These are phyloP conservation scores for Hetaerina titia DNA, from an alignment of 2,888 invertebrate species.

Conservation along the genomic window DNA sequence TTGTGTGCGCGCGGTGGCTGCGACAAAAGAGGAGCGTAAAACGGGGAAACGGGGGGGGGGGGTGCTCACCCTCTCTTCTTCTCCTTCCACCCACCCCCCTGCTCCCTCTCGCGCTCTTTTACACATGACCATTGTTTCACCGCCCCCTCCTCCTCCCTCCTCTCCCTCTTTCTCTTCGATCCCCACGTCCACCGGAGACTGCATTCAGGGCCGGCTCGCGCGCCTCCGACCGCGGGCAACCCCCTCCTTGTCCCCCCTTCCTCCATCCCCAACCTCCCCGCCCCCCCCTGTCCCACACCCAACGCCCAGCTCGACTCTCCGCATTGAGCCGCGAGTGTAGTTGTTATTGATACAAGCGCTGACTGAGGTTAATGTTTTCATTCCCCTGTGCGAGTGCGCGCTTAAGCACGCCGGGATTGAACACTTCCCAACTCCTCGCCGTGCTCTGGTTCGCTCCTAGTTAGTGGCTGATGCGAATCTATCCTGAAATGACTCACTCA, in stretches of 20 bases:
- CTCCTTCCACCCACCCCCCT: slow-evolving; percentile 5
- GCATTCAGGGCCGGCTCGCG: neutral
- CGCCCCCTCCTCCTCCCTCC: neutral
- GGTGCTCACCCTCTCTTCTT: neutral
- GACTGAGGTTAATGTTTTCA: slow-evolving; percentile 2
- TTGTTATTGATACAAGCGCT: neutral
- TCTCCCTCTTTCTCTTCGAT: slow-evolving; percentile 13
- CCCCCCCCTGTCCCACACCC: neutral
- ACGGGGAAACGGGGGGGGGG: no score
- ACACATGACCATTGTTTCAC: slow-evolving; percentile 48
- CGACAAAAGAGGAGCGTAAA: neutral
- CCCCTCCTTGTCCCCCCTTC: neutral
- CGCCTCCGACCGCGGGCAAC: neutral
- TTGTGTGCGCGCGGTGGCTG: neutral
- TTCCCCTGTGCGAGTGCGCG: neutral
- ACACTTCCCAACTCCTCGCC: neutral
- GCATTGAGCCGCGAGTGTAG: neutral
- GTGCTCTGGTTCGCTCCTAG: neutral
- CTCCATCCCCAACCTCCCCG: neutral
- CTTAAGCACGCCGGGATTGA: neutral
- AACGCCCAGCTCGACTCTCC: neutral
- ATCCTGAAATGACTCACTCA: neutral
- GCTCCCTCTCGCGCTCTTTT: slow-evolving; percentile 45
- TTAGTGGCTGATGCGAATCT: neutral
- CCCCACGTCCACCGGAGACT: neutral